A percentile compares a stretch with the other conserved stretches of the same genome.
These are phyloP conservation scores for Monomorium pharaonis DNA, from an alignment of 1,140 invertebrate genomes.

Conservation along the genomic window DNA sequence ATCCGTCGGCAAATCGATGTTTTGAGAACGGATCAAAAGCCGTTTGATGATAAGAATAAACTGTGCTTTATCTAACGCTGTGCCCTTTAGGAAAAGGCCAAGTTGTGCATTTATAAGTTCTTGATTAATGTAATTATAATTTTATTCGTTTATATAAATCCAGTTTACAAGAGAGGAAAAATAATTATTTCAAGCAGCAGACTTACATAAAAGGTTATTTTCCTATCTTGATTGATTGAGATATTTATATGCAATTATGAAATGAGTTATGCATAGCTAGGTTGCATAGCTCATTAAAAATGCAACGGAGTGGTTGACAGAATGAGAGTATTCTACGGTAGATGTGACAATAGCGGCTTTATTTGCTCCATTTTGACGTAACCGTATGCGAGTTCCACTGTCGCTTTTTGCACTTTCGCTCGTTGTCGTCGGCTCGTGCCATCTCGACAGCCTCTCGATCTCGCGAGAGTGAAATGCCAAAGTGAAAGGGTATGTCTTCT, in stretches of 20 bases:
- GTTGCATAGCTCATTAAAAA: conserved; percentile 1
- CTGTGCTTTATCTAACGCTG: neutral
- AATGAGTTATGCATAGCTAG: neutral
- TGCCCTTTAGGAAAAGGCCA: neutral
- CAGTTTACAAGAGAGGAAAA: neutral
- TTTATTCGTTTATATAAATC: neutral
- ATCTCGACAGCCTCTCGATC: conserved; percentile 59
- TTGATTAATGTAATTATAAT: conserved; percentile 5
- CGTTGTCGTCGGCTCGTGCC: conserved; percentile 64
- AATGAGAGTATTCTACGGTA: neutral
- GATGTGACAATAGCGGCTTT: neutral
- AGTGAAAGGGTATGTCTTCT: conserved; percentile 81
- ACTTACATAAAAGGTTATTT: neutral
- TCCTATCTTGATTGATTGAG: neutral
- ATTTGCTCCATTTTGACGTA: conserved; percentile 31
- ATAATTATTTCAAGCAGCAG: neutral
- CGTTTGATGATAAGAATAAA: neutral
- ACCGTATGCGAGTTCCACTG: conserved; percentile 64
- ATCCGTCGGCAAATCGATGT: conserved; percentile 21
- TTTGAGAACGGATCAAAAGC: neutral
- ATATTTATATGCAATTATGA: conserved; percentile 9
- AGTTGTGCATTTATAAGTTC: neutral
- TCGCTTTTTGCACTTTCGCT: conserved; percentile 76
- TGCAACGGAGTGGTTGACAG: neutral
- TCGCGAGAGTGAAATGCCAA: conserved; percentile 81